Evolutionary conservation across 2,888 invertebrate genomes (phyloP), one percentile per base, ranked within the genome.

Genomic region (Crioceris asparagi): DNA sequence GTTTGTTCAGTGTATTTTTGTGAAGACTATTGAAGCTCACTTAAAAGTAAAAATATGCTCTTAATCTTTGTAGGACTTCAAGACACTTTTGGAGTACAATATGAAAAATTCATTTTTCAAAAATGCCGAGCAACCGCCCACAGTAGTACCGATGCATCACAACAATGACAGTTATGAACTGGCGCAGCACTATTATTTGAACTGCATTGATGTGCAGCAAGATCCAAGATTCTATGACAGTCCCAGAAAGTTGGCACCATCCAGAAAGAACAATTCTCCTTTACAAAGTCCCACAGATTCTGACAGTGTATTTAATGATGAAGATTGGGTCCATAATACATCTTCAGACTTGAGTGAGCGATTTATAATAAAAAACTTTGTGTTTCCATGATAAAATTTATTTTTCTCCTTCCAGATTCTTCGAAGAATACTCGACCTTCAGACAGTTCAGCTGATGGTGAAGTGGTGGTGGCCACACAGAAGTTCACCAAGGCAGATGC

Each of bases 281-380:
- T 62, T 72, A 36, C 72, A 72, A 30, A 79, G 78, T 41, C 76
- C 75, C n/a, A 77, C 78, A 0, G 61, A 78, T 56, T 71, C 70
- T 0, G 74, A 75, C 49, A 77, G 75, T 52, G 76, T 79, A 3
- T 77, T 79, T 46, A 78, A 77, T 5, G 79, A 80, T 51, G 79
- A 80, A 45, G 78, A 79, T 51, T 78, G 74, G 72, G 61, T 67
- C 3, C 66, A 69, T 47, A 71, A 74, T 15, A 60, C 70, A 38
- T 67, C 71, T 2, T 45, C 62, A 26, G 62, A 59, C 42, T 40
- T 45, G 26, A 51, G 58, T 55, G 51, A 43, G 41, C 40, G 8
- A 16, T 11, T 38, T 35, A 17, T 15, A 31, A 18, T 30, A 26
- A 15, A n/a, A n/a, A n/a, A n/a, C n/a, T n/a, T n/a, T n/a, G n/a